Percentiles rank a stretch among this genome's conserved stretches.
These are phyloP conservation scores for Heliconius nattereri DNA, from an alignment of 1,140 invertebrate species.

Conservation along the genomic window DNA sequence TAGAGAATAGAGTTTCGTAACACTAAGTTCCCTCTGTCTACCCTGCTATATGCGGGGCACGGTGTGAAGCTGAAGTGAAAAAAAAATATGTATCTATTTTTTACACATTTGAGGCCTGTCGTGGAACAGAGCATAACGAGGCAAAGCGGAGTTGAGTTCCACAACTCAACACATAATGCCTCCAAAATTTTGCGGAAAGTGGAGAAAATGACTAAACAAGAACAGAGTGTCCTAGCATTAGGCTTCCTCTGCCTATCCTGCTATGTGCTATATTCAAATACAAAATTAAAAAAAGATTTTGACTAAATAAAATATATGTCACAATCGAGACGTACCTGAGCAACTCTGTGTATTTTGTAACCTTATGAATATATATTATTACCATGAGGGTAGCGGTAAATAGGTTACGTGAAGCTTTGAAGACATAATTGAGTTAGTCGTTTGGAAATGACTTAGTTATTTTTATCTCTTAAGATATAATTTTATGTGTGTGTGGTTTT, in stretches of 20 bases:
- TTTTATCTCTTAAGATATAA: conserved; percentile 4
- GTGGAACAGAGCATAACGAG: no score
- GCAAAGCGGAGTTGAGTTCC: no score
- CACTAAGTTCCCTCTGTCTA: no score
- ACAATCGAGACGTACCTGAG: not conserved
- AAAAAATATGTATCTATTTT: not conserved
- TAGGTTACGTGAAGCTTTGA: conserved; percentile 14
- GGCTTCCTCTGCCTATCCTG: no score
- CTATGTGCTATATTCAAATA: no score
- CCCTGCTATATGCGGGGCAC: no score
- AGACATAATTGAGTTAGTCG: conserved; percentile 21
- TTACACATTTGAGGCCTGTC: not conserved
- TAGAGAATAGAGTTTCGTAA: no score
- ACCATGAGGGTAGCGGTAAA: conserved; percentile 20
- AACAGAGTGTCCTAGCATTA: no score
- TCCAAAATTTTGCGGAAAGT: no score
- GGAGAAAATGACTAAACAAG: no score
- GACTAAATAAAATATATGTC: not conserved
- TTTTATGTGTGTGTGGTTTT: not conserved
- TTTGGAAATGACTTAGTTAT: conserved; percentile 19
- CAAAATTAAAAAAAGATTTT: not conserved
- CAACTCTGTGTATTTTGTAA: not conserved
- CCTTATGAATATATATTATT: conserved; percentile 12
- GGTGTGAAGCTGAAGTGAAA: no score
- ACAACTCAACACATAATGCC: no score